Evolutionary conservation across 2,113 vertebrate genomes (phyloP), one percentile per base, ranked within the genome.

Genomic region (Sturnus vulgaris): DNA sequence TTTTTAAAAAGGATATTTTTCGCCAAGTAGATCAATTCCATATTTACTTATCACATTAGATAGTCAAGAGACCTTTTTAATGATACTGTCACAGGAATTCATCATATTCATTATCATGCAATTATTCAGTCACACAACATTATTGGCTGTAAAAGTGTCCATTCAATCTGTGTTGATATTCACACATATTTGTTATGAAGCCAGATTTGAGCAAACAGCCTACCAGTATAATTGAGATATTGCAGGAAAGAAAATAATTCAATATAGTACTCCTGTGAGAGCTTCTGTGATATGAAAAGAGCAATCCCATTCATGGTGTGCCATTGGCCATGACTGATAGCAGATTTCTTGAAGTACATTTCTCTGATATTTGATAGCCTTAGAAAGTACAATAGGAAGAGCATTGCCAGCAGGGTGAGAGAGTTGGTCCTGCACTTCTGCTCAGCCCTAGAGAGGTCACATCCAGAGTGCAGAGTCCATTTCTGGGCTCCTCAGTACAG

Each of bases 21-120:
- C 10, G 20, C 39, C 23, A 78, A n/a, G 7, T 14, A 76, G 35
- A 42, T 57, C 2, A 72, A 42, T 66, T 63, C 64, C 52, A 47
- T 73, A 85, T 92, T 96, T 92, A 81, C 22, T 82, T 91, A 90
- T 35, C 50, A 86, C 92, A 93, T 92, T 93, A 82, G 33, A 73
- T 47, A 84, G 17, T 52, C 53, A 56, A 93, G 59, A 61, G 35
- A 77, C 63, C 12, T 85, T 86, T 94, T 66, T 77, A 89, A 70
- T 86, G 10, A 69, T 37, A 75, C 39, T 21, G 42, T 91, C 65
- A 73, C 50, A 88, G 70, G 37, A 94, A 66, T 86, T 93, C 30
- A 10, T 92, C 28, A 31, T 56, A 73, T 61, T 94, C 55, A 77
- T 17, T 72, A 80, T 40, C 21, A 30, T 71, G 37, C 30, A 30